These are phyloP conservation scores for Calyptommatus sinebrachiatus DNA, from an alignment of 2,113 vertebrate species.

Conservation along the genomic window DNA sequence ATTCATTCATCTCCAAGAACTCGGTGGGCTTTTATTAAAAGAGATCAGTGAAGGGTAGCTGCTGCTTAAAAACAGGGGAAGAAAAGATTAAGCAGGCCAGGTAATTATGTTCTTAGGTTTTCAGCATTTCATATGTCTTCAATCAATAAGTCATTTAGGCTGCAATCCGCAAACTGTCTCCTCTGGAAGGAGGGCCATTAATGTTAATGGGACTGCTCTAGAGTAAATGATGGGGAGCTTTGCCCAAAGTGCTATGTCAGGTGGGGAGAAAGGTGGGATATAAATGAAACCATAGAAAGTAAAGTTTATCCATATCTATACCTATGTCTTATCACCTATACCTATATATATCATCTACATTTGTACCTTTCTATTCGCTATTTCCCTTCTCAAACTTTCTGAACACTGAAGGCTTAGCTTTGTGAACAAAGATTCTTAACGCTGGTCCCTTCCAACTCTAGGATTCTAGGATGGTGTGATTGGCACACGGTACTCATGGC, in stretches of 20 bases:
- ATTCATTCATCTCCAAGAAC: conserved; percentile 7
- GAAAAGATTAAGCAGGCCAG: background rate
- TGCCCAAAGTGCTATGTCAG: background rate
- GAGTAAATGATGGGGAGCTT: background rate
- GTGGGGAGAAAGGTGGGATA: background rate
- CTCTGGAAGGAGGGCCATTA: background rate
- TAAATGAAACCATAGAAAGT: background rate
- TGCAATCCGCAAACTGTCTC: background rate
- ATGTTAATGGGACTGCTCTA: background rate
- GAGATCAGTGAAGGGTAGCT: background rate
- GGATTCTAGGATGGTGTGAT: no score
- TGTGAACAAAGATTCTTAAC: no score
- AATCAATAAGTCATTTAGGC: conserved; percentile 17
- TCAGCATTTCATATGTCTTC: conserved; percentile 11
- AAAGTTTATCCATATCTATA: no score
- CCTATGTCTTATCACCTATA: no score
- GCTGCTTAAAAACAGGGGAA: background rate
- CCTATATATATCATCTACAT: no score
- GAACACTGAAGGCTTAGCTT: no score
- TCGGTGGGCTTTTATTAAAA: background rate
- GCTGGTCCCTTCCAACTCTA: no score
- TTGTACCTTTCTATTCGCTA: no score
- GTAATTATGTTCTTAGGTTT: background rate
- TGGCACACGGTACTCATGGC: no score
- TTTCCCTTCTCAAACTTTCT: no score